These are phyloP conservation scores for Orgyia antiqua DNA, from an alignment of 2,888 invertebrate genomes.

Conservation along the genomic window DNA sequence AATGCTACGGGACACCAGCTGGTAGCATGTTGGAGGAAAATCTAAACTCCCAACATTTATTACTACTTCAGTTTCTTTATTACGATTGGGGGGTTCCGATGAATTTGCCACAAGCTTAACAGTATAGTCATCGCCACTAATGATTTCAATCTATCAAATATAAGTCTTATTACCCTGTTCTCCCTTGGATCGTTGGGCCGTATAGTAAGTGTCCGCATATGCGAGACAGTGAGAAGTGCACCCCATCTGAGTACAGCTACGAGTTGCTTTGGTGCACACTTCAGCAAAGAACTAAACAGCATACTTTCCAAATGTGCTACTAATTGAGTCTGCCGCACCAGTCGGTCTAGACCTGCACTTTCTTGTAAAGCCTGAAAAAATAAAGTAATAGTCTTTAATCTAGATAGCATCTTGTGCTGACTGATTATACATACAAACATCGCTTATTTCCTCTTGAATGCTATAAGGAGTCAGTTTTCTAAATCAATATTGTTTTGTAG, in stretches of 20 bases:
- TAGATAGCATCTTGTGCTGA: too few species aligned
- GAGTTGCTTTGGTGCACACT: slow-evolving; percentile 81
- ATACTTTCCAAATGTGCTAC: slow-evolving; percentile 90
- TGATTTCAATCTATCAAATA: too few species aligned
- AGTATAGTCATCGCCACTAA: too few species aligned
- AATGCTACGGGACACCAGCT: too few species aligned
- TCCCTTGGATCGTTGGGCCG: slow-evolving; percentile 91
- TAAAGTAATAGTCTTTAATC: too few species aligned
- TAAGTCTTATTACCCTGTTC: slow-evolving; percentile 66
- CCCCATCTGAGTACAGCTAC: slow-evolving; percentile 83
- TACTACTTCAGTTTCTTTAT: too few species aligned
- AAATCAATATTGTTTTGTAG: too few species aligned
- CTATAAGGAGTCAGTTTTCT: background rate
- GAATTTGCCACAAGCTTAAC: too few species aligned
- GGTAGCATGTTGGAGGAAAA: too few species aligned
- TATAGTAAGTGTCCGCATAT: slow-evolving; percentile 85
- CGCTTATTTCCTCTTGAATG: background rate
- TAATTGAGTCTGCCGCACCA: slow-evolving; percentile 89
- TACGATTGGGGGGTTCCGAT: too few species aligned
- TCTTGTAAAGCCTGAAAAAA: slow-evolving; percentile 83
- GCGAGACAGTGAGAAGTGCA: slow-evolving; percentile 86
- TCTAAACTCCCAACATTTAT: too few species aligned
- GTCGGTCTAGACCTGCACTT: slow-evolving; percentile 87
- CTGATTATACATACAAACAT: too few species aligned
- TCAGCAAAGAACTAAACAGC: slow-evolving; percentile 86